phyloP scores from a whole-genome alignment of 2,113 vertebrate species.

The Noctilio leporinus region DNA sequence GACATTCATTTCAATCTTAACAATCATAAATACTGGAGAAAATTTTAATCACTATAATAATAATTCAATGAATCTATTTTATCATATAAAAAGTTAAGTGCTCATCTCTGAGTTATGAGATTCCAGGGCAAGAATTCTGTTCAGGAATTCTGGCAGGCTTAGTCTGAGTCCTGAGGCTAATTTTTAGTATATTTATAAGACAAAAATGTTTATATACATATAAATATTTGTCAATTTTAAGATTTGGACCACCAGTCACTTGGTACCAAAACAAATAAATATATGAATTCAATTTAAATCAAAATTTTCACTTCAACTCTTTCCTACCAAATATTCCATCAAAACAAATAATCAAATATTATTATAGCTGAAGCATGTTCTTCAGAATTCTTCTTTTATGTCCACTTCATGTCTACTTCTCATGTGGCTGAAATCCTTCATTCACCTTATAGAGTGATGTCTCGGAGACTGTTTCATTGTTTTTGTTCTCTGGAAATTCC shows the following conservation, averaged over 20 bases:
- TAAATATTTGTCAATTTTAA: not conserved
- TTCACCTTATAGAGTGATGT: constrained; percentile 73
- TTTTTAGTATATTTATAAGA: not conserved
- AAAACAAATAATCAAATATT: not conserved
- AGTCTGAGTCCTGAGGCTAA: not conserved
- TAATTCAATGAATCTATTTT: not conserved
- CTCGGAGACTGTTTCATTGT: not conserved
- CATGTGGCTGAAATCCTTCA: constrained; percentile 77
- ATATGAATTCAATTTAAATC: not conserved
- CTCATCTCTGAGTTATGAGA: not conserved
- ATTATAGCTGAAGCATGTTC: not conserved
- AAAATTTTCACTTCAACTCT: constrained; percentile 45
- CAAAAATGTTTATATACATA: not conserved
- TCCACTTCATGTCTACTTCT: constrained; percentile 39
- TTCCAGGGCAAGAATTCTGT: not conserved
- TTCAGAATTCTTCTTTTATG: not conserved
- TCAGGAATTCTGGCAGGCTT: not conserved
- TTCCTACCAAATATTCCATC: constrained; percentile 42
- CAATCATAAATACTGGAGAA: constrained; percentile 44
- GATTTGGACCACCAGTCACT: not conserved
- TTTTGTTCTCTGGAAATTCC: constrained; percentile 39
- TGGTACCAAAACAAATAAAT: not conserved
- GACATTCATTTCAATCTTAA: not conserved
- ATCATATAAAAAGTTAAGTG: constrained; percentile 6
- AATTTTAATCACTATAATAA: not conserved